Evolutionary conservation across 2,888 invertebrate genomes (phyloP), one percentile per base, ranked within the genome.

Genomic region (Dasysyrphus albostriatus): DNA sequence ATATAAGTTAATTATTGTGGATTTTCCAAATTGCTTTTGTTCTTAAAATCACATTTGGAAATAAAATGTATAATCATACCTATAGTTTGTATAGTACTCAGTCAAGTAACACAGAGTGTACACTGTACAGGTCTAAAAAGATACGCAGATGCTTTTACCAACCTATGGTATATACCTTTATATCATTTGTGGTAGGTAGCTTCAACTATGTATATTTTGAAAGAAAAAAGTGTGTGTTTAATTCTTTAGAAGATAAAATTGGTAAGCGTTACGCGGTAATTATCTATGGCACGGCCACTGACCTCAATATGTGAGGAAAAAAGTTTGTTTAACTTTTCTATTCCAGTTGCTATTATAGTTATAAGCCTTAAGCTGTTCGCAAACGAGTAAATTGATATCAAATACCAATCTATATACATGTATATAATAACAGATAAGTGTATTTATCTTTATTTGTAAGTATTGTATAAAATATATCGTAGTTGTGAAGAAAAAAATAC

Each of bases 211-310:
- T n/a, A n/a, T 73, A 69, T 77, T 54, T 69, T 70, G 61, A 67
- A 82, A 73, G 61, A 67, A 82, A 73, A 73, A 82, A 81, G 29
- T 69, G 42, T 82, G 47, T 58, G 49, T 70, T 56, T 24, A 58
- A 59, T 76, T 77, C 51, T 65, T 42, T 65, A 59, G 67, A 83
- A 77, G 82, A 83, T 78, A 83, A 74, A 83, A 83, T 69, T 78
- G 73, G 72, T 83, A 69, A 83, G 32, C 78, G 78, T 78, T 83
- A 77, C 73, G 73, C 54, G 69, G 73, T 73, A 78, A 83, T 78
- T 83, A 83, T 77, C 59, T 83, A 14, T 78, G 63, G 69, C 42
- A 24, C 78, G 83, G 83, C 78, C 83, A 73, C 12, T 69, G 83
- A 78, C 78, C 77, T 78, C 83, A 12, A 69, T 58, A 58, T 73